These are phyloP conservation scores for Geotrupes spiniger DNA, from an alignment of 2,888 invertebrate species.

Conservation along the genomic window DNA sequence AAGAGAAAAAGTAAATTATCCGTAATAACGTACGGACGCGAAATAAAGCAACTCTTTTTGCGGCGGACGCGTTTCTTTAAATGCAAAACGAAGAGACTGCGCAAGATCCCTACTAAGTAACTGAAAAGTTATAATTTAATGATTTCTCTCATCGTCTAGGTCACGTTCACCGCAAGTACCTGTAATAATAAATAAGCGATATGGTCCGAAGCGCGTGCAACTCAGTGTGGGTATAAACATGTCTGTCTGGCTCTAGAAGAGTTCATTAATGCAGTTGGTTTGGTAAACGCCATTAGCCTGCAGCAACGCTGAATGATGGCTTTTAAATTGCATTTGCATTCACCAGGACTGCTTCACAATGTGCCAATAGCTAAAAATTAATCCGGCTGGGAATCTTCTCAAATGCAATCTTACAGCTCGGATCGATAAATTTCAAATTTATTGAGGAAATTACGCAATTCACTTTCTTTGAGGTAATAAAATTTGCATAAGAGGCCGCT, in stretches of 20 bases:
- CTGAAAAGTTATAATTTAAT: slow-evolving; percentile 39
- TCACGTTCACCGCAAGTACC: slow-evolving; percentile 48
- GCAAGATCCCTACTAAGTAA: slow-evolving; percentile 5
- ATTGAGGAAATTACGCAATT: background rate
- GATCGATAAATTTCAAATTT: slow-evolving; percentile 2
- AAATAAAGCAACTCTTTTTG: too few species aligned
- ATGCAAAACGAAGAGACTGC: background rate
- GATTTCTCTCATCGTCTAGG: slow-evolving; percentile 48
- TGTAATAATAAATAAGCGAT: slow-evolving; percentile 51
- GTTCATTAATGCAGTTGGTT: slow-evolving; percentile 51
- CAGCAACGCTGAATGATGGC: slow-evolving; percentile 48
- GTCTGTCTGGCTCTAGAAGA: slow-evolving; percentile 49
- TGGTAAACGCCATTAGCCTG: slow-evolving; percentile 48
- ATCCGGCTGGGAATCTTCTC: background rate
- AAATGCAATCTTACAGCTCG: slow-evolving; percentile 1
- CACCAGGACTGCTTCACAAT: slow-evolving; percentile 7
- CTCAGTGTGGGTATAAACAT: slow-evolving; percentile 50
- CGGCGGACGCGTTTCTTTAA: background rate
- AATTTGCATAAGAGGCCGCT: too few species aligned
- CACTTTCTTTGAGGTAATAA: too few species aligned
- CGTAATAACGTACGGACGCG: too few species aligned
- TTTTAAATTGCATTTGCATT: slow-evolving; percentile 51
- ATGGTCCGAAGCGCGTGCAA: slow-evolving; percentile 50
- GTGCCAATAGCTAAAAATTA: slow-evolving; percentile 6
- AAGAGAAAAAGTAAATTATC: too few species aligned